Evolutionary conservation across 2,888 invertebrate genomes (phyloP).

Genomic region (Glyphotaelius pellucidus): DNA sequence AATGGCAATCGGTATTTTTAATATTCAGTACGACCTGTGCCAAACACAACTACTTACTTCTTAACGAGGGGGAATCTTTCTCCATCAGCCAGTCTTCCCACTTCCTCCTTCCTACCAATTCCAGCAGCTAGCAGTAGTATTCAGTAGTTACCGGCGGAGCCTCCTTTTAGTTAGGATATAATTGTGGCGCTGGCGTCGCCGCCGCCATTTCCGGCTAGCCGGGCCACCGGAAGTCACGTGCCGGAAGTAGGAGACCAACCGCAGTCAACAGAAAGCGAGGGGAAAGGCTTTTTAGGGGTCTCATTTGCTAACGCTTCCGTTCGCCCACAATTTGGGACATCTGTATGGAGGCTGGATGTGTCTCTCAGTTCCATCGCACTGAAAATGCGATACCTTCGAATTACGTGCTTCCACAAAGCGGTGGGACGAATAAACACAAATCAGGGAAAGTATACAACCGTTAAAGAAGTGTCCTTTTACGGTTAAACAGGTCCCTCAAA

Average conservation of each 20-base stretch:
- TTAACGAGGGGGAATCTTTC: slow-evolving; percentile 40
- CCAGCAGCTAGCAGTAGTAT: background rate
- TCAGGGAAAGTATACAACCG: background rate
- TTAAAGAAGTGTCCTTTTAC: background rate
- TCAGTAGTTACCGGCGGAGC: background rate
- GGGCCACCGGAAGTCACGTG: slow-evolving; percentile 61
- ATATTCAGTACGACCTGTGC: slow-evolving; percentile 6
- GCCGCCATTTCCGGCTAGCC: slow-evolving; percentile 61
- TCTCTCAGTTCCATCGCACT: background rate
- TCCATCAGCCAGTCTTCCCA: background rate
- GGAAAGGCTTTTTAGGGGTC: slow-evolving; percentile 54
- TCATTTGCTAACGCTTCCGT: slow-evolving; percentile 52
- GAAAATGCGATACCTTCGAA: slow-evolving; percentile 4
- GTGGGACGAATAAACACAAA: background rate
- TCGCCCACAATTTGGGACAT: slow-evolving; percentile 47
- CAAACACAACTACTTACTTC: background rate
- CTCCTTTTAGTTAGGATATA: slow-evolving; percentile 51
- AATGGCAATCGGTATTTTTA: background rate
- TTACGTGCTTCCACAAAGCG: background rate
- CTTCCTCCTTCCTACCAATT: too few relatives aligned
- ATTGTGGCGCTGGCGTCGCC: slow-evolving; percentile 59
- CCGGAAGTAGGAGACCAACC: slow-evolving; percentile 56
- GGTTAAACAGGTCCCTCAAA: background rate
- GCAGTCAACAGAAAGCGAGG: slow-evolving; percentile 61
- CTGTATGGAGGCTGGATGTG: slow-evolving; percentile 27